Base-by-base conservation (phyloP, 2,113 vertebrate species). In the Daboia siamensis region DNA sequence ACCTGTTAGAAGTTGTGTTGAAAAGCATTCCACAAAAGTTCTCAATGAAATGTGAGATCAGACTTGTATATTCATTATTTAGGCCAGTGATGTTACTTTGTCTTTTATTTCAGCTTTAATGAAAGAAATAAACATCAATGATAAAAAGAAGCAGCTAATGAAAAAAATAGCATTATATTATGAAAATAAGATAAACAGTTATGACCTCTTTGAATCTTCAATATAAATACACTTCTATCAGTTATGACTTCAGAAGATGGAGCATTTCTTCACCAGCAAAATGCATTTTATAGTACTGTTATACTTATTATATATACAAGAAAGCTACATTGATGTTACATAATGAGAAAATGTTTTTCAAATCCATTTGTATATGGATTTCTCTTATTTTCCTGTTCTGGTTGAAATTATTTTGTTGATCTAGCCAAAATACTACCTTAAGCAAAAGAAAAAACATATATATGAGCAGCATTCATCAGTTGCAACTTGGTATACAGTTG, bases 111-210 rank as follows among this genome's bases (percentile, higher is more conserved):
- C 92, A 97, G 95, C 80, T 48, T 86, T 56, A 95, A 57, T 93
- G 91, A 94, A 94, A 96, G 97, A 97, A 90, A 98, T 98, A 88
- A 92, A 97, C 87, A 97, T 98, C 94, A 98, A 98, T 24, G 97
- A 97, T 64, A 94, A 97, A 91, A 98, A 98, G 92, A 97, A 97
- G 96, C 98, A 97, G 94, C 93, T 98, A 33, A 97, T 98, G 97
- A 96, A 98, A 96, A 95, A 98, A 51, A 97, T 98, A 91, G 87
- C 96, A 92, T 96, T 98, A 11, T 98, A 98, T 93, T 95, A 97
- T 95, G 97, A 98, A 85, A 95, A 98, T n/a, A 97, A 97, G 89
- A 84, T 98, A 92, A 97, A 97, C 95, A 98, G 97, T 90, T 89
- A 96, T 6, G 97, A 98, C 90, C 97, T 98, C 55, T 97, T 98